phyloP scores from a whole-genome alignment of 1,140 invertebrate genomes.

The Bombus difficillimus region DNA sequence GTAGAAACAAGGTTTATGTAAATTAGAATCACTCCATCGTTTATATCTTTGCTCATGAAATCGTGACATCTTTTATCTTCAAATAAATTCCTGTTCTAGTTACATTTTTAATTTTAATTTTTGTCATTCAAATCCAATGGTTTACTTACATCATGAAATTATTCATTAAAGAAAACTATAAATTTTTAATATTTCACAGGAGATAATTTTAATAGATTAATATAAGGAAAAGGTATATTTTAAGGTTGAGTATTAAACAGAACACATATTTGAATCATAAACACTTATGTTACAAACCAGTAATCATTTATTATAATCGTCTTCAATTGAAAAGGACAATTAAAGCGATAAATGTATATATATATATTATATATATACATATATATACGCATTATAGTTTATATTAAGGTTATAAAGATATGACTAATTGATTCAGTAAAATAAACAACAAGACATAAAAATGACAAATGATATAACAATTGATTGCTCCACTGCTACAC shows the following conservation, averaged over 20 bases:
- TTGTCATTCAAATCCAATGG: not conserved
- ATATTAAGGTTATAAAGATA: constrained; percentile 72
- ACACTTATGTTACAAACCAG: constrained; percentile 66
- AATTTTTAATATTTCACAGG: not conserved
- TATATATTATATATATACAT: not conserved
- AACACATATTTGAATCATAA: constrained; percentile 36
- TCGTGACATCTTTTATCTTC: constrained; percentile 22
- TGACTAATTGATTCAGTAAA: constrained; percentile 73
- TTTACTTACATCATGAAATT: not conserved
- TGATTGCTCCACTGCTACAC: constrained; percentile 74
- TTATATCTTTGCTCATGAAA: not conserved
- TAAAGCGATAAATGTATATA: constrained; percentile 59
- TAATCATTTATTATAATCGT: constrained; percentile 71
- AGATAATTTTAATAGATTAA: not conserved
- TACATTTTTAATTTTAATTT: not conserved
- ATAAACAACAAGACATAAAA: constrained; percentile 78
- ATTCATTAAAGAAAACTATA: not conserved
- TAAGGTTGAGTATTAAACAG: constrained; percentile 15
- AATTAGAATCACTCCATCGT: constrained; percentile 10
- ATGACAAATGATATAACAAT: constrained; percentile 78
- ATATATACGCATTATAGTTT: constrained; percentile 55
- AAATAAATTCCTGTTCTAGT: not conserved
- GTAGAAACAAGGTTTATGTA: constrained; percentile 4
- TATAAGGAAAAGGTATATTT: not conserved
- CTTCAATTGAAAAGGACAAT: constrained; percentile 65